A percentile compares a stretch with the other conserved stretches of the same genome.
Conservation (phyloP, 1,140 invertebrate genomes). For the Ylistrum balloti region DNA sequence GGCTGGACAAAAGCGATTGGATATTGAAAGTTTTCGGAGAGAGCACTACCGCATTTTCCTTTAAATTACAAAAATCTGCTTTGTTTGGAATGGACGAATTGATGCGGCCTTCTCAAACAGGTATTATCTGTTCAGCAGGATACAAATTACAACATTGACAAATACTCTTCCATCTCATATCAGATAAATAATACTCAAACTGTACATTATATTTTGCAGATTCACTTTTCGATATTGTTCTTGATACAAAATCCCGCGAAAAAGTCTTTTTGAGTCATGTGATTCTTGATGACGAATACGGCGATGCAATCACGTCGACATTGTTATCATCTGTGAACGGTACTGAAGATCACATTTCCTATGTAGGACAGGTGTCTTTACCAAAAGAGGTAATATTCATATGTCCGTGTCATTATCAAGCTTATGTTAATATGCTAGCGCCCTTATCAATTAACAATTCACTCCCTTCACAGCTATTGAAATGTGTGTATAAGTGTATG, state of each 20-base stretch:
- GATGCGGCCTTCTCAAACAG: background rate
- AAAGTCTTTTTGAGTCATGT: background rate
- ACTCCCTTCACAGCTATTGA: too few species aligned
- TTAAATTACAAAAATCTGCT: background rate
- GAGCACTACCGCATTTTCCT: background rate
- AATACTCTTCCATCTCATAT: too few species aligned
- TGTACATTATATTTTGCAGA: background rate
- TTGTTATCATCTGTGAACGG: conserved; percentile 2
- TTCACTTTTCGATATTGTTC: background rate
- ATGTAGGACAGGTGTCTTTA: background rate
- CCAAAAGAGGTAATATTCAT: conserved; percentile 17
- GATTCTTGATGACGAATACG: conserved; percentile 1
- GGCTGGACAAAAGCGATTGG: background rate
- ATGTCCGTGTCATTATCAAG: too few species aligned
- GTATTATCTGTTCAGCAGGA: background rate
- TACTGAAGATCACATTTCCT: background rate
- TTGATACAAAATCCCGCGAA: background rate
- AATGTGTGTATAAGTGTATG: too few species aligned
- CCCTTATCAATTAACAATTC: too few species aligned
- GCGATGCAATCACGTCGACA: background rate
- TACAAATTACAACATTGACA: too few species aligned
- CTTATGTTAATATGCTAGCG: too few species aligned
- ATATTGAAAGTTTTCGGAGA: background rate
- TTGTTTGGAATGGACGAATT: background rate
- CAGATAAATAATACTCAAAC: too few species aligned